phyloP scores from a whole-genome alignment of 2,888 invertebrate genomes.

The Caenorhabditis auriculariae region DNA sequence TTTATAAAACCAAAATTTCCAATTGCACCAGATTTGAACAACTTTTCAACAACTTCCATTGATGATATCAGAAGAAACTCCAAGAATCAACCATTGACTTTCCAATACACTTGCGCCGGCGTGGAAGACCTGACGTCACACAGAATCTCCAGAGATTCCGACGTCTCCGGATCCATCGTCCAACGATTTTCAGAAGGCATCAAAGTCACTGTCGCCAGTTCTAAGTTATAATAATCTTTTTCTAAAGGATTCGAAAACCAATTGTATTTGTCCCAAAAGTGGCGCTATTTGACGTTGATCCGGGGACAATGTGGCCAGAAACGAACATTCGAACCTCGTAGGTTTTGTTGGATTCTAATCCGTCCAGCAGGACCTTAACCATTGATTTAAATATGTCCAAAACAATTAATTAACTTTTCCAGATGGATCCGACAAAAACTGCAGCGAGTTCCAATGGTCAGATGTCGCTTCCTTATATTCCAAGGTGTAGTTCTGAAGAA shows the following conservation, averaged over 20 bases:
- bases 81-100: conserved; percentile 11
- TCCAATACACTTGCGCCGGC: conserved; percentile 22
- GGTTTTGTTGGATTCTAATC: conserved; percentile 17
- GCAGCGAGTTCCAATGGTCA: conserved; percentile 18
- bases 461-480: conserved; percentile 22
- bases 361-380: conserved; percentile 21
- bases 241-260: conserved; percentile 1
- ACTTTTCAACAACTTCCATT: neutral
- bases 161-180: conserved; percentile 27
- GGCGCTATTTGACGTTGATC: conserved; percentile 18
- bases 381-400: neutral
- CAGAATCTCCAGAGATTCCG: conserved; percentile 23
- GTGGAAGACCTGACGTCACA: conserved; percentile 28
- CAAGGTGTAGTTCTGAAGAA: conserved; percentile 34
- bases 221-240: conserved; percentile 4
- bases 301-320: conserved; percentile 12
- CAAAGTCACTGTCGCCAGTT: conserved; percentile 16
- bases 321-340: conserved; percentile 36
- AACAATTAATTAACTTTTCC: neutral
- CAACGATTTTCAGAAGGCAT: conserved; percentile 12
- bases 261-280: conserved; percentile 20
- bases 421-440: conserved; percentile 32
- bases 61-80: neutral
- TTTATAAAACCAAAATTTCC: no score
- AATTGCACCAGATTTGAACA: no score